Percentiles rank a stretch among this genome's conserved stretches.
Evolutionary conservation across 2,888 invertebrate genomes (phyloP).

Genomic region (Vandiemenella viatica): DNA sequence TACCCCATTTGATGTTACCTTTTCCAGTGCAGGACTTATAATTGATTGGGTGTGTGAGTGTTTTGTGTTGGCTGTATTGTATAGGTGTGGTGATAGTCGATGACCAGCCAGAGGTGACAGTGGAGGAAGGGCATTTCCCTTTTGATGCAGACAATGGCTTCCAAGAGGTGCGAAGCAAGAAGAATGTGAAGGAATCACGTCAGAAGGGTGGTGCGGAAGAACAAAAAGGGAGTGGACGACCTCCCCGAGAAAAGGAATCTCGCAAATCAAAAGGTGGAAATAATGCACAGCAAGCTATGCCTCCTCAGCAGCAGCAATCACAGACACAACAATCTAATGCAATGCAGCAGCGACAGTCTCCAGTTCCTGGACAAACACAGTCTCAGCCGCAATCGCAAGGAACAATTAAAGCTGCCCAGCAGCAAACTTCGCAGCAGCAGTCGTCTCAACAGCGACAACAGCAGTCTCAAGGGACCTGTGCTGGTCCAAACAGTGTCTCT

Average conservation of each 20-base stretch:
- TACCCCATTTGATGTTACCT: no score
- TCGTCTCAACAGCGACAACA: conserved; percentile 25
- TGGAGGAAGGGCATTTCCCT: conserved; percentile 24
- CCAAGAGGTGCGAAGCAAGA: conserved; percentile 72
- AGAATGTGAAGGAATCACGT: conserved; percentile 41
- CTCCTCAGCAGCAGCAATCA: not conserved
- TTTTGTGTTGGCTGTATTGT: no score
- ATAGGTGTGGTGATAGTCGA: conserved; percentile 36
- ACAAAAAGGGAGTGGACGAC: conserved; percentile 23
- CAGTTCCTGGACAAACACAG: not conserved
- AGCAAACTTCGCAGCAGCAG: not conserved
- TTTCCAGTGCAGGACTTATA: no score
- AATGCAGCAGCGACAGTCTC: not conserved
- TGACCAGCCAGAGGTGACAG: conserved; percentile 33
- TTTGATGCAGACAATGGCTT: conserved; percentile 46
- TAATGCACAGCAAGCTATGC: no score
- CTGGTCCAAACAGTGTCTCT: conserved; percentile 6
- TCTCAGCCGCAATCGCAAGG: not conserved
- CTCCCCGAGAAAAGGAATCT: conserved; percentile 20
- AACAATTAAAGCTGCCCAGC: not conserved
- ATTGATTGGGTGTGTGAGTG: no score
- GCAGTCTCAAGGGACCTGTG: conserved; percentile 24
- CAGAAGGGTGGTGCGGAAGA: conserved; percentile 21
- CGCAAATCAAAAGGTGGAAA: conserved; percentile 1
- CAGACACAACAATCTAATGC: not conserved